Conservation (phyloP, 1,140 invertebrate species). For the Macrotrachela quadricornifera region DNA sequence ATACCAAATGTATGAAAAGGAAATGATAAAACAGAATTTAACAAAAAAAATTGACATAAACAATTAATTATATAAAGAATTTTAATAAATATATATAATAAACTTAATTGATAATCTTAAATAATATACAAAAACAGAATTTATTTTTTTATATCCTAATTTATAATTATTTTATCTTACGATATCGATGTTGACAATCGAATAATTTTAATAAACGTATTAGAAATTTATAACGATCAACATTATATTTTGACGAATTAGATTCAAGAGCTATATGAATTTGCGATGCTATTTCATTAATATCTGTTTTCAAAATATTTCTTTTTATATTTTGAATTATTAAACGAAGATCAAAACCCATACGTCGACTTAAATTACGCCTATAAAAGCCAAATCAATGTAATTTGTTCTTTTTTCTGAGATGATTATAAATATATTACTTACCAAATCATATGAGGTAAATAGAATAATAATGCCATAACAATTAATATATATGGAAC, state of each 20-base stretch:
- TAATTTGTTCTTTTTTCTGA: too few species aligned
- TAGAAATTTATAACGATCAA: too few species aligned
- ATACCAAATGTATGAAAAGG: too few species aligned
- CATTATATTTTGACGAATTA: too few species aligned
- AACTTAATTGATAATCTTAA: constrained; percentile 32
- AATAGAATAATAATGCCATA: constrained; percentile 24
- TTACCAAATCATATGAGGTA: constrained; percentile 20
- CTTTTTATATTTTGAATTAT: constrained; percentile 4
- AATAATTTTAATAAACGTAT: too few species aligned
- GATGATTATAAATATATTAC: not conserved
- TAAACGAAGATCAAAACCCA: constrained; percentile 4
- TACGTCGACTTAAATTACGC: not conserved
- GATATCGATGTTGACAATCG: constrained; percentile 11
- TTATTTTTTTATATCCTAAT: too few species aligned
- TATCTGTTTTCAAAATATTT: constrained; percentile 20
- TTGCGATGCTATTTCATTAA: constrained; percentile 26
- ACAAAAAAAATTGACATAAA: constrained; percentile 34
- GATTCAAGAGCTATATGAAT: constrained; percentile 24
- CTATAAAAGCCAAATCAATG: too few species aligned
- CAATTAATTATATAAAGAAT: constrained; percentile 33
- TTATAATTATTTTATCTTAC: constrained; percentile 17
- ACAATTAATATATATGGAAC: constrained; percentile 25
- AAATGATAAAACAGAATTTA: constrained; percentile 16
- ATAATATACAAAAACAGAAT: constrained; percentile 19
- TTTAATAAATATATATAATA: constrained; percentile 33